phyloP scores from a whole-genome alignment of 2,113 vertebrate species.

The Poicephalus meyeri region DNA sequence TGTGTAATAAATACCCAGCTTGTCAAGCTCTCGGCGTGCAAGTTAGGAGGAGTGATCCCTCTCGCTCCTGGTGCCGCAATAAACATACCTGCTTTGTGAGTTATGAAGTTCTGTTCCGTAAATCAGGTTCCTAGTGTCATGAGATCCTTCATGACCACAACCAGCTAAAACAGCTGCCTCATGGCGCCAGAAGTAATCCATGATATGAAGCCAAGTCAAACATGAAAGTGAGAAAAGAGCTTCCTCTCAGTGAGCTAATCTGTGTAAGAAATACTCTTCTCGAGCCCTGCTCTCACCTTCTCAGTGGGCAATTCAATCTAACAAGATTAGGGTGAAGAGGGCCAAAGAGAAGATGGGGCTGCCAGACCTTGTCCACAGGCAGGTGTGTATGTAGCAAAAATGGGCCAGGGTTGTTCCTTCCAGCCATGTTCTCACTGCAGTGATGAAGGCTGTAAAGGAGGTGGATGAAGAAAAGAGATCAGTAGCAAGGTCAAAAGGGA shows the following conservation, averaged over 20 bases:
- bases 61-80: too few species aligned
- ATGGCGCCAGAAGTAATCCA: neutral
- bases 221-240: neutral
- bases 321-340: neutral
- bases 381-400: neutral
- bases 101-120: too few species aligned
- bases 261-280: neutral
- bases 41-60: too few species aligned
- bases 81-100: too few species aligned
- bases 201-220: neutral
- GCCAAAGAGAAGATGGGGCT: neutral
- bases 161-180: neutral
- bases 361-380: neutral
- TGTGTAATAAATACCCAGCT: too few species aligned
- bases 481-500: neutral
- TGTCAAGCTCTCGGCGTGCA: too few species aligned
- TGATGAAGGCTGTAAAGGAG: neutral
- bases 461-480: neutral
- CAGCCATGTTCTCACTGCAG: neutral
- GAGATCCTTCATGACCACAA: neutral
- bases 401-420: neutral
- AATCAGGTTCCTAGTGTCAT: neutral
- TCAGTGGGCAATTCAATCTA: neutral
- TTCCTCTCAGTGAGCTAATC: neutral
- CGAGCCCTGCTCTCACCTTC: neutral